Evolutionary conservation across 1,140 invertebrate species (phyloP).

Genomic region (Leucophenga varia): DNA sequence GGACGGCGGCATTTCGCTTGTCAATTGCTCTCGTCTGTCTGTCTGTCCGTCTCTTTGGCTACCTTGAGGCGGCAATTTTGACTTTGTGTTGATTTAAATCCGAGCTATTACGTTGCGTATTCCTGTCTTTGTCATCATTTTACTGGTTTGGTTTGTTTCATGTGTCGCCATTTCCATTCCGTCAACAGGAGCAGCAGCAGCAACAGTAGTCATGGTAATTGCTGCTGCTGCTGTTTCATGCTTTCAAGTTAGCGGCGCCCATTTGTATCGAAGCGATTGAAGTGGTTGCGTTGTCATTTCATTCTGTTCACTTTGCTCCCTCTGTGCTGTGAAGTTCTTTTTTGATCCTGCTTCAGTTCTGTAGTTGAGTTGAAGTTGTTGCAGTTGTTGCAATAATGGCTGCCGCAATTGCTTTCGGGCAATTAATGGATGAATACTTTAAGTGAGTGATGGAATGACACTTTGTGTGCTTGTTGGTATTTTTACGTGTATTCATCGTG

Average conservation of each 20-base stretch:
- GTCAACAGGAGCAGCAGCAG: too few species aligned
- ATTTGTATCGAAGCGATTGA: neutral
- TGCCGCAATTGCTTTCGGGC: constrained; percentile 50
- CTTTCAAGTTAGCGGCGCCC: constrained; percentile 28
- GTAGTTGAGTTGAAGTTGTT: too few species aligned
- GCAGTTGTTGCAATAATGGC: constrained; percentile 10
- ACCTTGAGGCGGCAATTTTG: constrained; percentile 8
- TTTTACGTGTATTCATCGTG: too few species aligned
- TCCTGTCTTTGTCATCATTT: too few species aligned
- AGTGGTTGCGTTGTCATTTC: too few species aligned
- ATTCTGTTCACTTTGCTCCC: constrained; percentile 22
- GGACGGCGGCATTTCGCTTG: constrained; percentile 1
- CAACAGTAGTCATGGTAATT: constrained; percentile 40
- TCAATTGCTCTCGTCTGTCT: constrained; percentile 7
- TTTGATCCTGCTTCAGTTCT: neutral
- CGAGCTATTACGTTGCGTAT: constrained; percentile 6
- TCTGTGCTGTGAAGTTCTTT: constrained; percentile 4
- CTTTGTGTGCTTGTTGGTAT: constrained; percentile 54
- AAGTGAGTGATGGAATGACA: constrained; percentile 57
- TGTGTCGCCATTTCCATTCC: too few species aligned
- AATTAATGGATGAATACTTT: constrained; percentile 57
- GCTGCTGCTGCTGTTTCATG: constrained; percentile 27
- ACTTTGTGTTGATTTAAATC: constrained; percentile 47
- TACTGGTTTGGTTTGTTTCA: too few species aligned
- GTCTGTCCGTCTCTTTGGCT: constrained; percentile 3